These are phyloP conservation scores for Onychorhynchus coronatus DNA, from an alignment of 2,113 vertebrate species.

Conservation along the genomic window DNA sequence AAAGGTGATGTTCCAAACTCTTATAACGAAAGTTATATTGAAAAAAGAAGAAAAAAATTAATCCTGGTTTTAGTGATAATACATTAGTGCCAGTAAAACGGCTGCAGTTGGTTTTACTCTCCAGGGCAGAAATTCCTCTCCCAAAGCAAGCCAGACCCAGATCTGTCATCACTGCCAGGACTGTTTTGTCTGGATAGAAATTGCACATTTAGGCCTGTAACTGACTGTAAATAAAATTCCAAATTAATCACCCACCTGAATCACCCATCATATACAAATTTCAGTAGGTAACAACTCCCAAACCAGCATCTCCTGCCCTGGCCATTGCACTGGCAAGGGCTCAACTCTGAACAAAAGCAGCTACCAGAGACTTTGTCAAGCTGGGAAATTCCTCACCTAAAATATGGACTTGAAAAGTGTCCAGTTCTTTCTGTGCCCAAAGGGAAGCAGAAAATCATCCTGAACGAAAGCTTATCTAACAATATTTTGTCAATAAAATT, in stretches of 20 bases:
- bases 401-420: not conserved
- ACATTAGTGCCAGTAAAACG: not conserved
- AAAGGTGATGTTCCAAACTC: not conserved
- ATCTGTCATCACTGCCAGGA: not conserved
- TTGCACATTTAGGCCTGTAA: not conserved
- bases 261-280: not conserved
- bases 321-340: not conserved
- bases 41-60: not conserved
- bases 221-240: not conserved
- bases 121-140: not conserved
- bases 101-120: not conserved
- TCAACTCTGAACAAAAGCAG: not conserved
- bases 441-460: not conserved
- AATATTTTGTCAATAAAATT: not conserved
- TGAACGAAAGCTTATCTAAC: not conserved
- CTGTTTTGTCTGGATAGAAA: not conserved
- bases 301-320: not conserved
- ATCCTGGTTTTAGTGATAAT: not conserved
- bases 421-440: not conserved
- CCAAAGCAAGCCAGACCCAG: not conserved
- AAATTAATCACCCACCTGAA: not conserved
- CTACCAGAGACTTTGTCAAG: not conserved
- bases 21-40: not conserved
- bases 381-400: not conserved
- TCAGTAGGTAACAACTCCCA: not conserved